Percentiles rank a stretch among this genome's conserved stretches.
Evolutionary conservation across 2,797 vertebrate species (phyloP).

Genomic region (Mionectes olivaceus): DNA sequence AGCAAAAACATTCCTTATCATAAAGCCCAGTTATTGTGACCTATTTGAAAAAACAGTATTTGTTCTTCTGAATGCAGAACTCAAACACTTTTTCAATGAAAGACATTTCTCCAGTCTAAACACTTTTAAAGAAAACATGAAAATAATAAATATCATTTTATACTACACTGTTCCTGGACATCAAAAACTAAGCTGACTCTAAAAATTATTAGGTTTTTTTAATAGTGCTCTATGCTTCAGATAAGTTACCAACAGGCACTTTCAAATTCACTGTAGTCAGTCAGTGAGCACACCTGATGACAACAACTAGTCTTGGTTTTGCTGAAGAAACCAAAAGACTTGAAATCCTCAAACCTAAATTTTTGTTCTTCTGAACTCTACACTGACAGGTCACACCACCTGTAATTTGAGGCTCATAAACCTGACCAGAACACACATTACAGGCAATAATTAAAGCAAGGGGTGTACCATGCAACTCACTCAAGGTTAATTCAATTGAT

Average conservation of each 20-base stretch:
- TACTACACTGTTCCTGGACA: background rate
- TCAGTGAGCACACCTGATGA: background rate
- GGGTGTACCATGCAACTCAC: background rate
- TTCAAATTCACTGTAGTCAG: background rate
- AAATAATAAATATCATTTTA: background rate
- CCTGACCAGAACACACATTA: background rate
- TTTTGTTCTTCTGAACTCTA: background rate
- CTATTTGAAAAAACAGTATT: background rate
- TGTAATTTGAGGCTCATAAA: background rate
- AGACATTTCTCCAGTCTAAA: background rate
- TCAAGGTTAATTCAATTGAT: background rate
- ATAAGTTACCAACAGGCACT: background rate
- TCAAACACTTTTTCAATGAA: background rate
- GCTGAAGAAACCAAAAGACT: background rate
- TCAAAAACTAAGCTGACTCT: background rate
- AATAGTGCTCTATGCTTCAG: background rate
- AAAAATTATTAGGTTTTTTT: background rate
- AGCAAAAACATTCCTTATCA: background rate
- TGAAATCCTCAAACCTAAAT: background rate
- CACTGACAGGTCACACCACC: background rate
- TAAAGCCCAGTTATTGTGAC: background rate
- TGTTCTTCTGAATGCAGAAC: background rate
- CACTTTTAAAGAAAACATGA: background rate
- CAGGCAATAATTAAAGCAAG: background rate
- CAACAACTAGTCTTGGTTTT: background rate